phyloP scores from a whole-genome alignment of 2,888 invertebrate species.

The Xestia xanthographa region DNA sequence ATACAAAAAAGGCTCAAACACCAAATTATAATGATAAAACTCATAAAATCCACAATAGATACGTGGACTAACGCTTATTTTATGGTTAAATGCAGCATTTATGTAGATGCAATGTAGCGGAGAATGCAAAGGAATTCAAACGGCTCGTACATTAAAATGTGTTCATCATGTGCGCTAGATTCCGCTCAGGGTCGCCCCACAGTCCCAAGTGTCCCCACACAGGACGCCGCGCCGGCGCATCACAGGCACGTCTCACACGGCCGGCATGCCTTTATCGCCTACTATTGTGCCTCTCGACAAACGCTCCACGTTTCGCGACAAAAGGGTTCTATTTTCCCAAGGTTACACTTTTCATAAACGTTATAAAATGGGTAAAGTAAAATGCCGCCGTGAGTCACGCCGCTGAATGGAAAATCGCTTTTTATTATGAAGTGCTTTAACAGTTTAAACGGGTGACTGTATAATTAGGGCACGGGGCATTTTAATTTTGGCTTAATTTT shows the following conservation, averaged over 20 bases:
- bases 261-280: neutral
- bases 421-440: neutral
- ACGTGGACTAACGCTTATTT: slow-evolving; percentile 7
- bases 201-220: slow-evolving; percentile 4
- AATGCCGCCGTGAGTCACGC: neutral
- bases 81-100: slow-evolving; percentile 37
- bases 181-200: neutral
- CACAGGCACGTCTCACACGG: neutral
- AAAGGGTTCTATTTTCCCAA: neutral
- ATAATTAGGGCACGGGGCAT: neutral
- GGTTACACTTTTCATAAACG: neutral
- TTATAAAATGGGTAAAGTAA: neutral
- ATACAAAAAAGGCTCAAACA: neutral
- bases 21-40: slow-evolving; percentile 28
- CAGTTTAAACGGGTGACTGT: neutral
- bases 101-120: slow-evolving; percentile 15
- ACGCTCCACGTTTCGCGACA: neutral
- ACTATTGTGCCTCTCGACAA: neutral
- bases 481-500: neutral
- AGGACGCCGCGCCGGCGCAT: neutral
- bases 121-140: slow-evolving; percentile 48
- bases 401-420: neutral
- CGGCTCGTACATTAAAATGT: slow-evolving; percentile 28
- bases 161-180: slow-evolving; percentile 40
- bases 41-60: slow-evolving; percentile 1